Evolutionary conservation across 2,113 vertebrate genomes (phyloP).

Genomic region (Nettapus auritus): DNA sequence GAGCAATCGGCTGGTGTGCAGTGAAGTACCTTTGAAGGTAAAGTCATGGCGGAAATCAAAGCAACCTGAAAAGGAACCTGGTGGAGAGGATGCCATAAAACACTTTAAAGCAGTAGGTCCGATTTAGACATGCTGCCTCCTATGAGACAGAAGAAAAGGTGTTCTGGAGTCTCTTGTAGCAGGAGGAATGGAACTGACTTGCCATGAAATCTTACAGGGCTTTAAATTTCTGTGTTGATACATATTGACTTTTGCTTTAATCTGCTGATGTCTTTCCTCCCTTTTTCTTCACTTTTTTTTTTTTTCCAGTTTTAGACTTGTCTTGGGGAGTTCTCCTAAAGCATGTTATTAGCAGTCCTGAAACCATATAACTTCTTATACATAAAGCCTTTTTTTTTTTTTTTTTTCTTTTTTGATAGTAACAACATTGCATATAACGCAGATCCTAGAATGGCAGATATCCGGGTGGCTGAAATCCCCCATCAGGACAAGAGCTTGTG

Average conservation of each 20-base stretch:
- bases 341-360: not conserved
- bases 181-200: not conserved
- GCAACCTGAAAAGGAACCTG: not conserved
- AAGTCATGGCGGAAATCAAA: conserved; percentile 46
- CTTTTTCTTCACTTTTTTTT: not conserved
- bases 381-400: too few species aligned
- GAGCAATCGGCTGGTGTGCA: not conserved
- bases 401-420: too few species aligned
- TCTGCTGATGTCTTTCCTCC: not conserved
- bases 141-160: conserved; percentile 7
- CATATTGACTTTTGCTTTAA: conserved; percentile 6
- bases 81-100: not conserved
- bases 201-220: not conserved
- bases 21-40: conserved; percentile 36
- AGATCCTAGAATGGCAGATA: too few species aligned
- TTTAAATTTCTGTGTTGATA: not conserved
- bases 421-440: too few species aligned
- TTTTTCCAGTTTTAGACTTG: not conserved
- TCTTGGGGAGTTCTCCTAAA: not conserved
- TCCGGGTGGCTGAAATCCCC: too few species aligned
- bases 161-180: not conserved
- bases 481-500: too few species aligned
- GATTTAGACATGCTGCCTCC: not conserved
- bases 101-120: not conserved
- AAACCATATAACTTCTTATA: not conserved